A percentile compares a stretch with the other conserved stretches of the same genome.
phyloP scores from a whole-genome alignment of 2,113 vertebrate genomes.

The Mus spicilegus region DNA sequence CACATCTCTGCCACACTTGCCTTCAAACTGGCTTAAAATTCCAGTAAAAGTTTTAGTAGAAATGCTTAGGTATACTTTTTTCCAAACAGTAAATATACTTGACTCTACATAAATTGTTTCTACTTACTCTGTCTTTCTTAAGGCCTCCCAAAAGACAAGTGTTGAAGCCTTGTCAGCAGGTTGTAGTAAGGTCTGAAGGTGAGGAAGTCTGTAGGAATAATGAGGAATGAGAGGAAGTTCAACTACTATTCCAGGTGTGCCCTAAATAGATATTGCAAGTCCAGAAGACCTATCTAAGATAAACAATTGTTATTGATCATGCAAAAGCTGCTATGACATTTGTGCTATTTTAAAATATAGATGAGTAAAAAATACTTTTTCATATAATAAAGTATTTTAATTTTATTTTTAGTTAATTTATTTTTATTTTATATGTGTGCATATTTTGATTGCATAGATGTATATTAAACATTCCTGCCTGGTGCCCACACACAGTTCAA shows the following conservation, averaged over 20 bases:
- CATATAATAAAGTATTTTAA: neutral
- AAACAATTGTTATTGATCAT: neutral
- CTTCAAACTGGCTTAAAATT: neutral
- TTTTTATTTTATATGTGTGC: neutral
- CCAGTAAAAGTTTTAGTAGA: neutral
- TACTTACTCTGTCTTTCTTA: neutral
- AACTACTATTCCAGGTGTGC: neutral
- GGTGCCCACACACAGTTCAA: neutral
- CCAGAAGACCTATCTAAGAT: neutral
- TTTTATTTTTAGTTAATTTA: neutral
- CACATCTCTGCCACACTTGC: neutral
- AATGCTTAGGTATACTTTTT: neutral
- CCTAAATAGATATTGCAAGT: neutral
- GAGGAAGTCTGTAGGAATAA: neutral
- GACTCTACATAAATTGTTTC: neutral
- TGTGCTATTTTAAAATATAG: neutral
- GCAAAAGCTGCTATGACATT: neutral
- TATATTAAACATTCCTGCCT: neutral
- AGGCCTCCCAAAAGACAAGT: fast-evolving
- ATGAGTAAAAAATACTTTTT: neutral
- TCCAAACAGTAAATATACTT: neutral
- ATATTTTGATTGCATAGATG: neutral
- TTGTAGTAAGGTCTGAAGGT: neutral
- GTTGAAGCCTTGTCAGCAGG: neutral
- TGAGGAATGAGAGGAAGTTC: neutral